Evolutionary conservation across 2,113 vertebrate species (phyloP).

Genomic region (Coreoperca whiteheadi): DNA sequence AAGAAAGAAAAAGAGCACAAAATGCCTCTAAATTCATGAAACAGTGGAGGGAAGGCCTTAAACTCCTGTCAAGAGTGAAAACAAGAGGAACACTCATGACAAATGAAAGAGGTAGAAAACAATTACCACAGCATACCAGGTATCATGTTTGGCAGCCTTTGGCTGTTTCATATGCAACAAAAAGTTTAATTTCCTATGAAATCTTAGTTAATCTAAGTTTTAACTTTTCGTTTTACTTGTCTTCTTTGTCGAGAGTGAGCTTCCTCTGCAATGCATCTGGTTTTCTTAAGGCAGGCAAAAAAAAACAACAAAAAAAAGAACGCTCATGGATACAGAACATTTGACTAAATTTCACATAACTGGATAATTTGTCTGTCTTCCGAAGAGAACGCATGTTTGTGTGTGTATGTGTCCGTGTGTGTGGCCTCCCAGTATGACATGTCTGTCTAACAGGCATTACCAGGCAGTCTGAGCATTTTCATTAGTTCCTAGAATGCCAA

Average conservation of each 20-base stretch:
- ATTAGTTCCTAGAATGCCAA: conserved; percentile 74
- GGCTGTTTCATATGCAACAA: neutral
- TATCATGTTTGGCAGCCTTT: neutral
- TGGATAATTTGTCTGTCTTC: conserved; percentile 12
- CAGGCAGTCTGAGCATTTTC: conserved; percentile 76
- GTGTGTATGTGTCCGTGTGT: conserved; percentile 5
- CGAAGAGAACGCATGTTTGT: neutral
- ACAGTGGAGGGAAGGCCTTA: neutral
- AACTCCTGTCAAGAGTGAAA: neutral
- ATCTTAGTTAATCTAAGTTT: neutral
- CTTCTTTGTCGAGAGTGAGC: neutral
- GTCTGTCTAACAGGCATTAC: conserved; percentile 65
- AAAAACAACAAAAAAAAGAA: conserved; percentile 7
- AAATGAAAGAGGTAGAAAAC: neutral
- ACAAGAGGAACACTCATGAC: neutral
- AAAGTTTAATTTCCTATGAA: neutral
- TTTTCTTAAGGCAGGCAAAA: conserved; percentile 1
- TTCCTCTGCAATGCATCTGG: neutral
- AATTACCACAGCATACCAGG: neutral
- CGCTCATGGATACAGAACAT: neutral
- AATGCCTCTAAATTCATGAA: neutral
- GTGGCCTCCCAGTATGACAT: conserved; percentile 53
- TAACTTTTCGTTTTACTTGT: neutral
- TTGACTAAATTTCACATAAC: conserved; percentile 22
- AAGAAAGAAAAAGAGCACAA: neutral